Evolutionary conservation across 2,888 invertebrate genomes (phyloP), one percentile per base, ranked within the genome.

Genomic region (Alloplasta piceator): DNA sequence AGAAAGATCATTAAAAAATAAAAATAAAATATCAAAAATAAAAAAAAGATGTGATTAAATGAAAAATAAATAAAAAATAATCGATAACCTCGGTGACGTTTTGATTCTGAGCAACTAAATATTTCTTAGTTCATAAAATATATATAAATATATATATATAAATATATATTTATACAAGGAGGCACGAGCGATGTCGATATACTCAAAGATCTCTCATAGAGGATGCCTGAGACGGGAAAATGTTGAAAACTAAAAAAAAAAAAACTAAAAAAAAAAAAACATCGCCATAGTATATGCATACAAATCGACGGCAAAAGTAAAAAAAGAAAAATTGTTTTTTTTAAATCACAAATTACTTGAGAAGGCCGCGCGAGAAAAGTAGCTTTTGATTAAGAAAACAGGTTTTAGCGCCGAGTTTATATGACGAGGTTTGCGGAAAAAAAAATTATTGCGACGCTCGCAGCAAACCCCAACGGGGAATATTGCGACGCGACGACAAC

Each of bases 301-400:
- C 48, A 52, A 52, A 52, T 52, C 52, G 52, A 52, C 6, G 12
- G 52, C 52, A 63, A 55, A 39, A 39, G 9, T 4, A 26, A 43
- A 26, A 43, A n/a, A 71, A 71, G 71, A 80, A 61, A 3, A 26
- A 26, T 26, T 26, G 1, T 26, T 26, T 26, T 26, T 26, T 26
- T 26, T 26, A 26, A 66, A 58, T 67, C 74, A 71, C 78, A 78
- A 78, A 81, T 81, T 78, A 81, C 81, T 81, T 52, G 81, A 60
- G 60, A 66, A 75, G 74, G 66, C 74, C 60, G 78, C 67, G 55
- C 50, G 73, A 63, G 41, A 60, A 66, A 66, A 66, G 70, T 70
- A 75, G 81, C 78, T 81, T 81, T 81, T 78, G 81, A 81, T 81
- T 81, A 78, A 81, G 81, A 81, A 81, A 81, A 81, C 81, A 78